A percentile compares a stretch with the other conserved stretches of the same genome.
phyloP scores from a whole-genome alignment of 2,888 invertebrate species.

The Troides helena region DNA sequence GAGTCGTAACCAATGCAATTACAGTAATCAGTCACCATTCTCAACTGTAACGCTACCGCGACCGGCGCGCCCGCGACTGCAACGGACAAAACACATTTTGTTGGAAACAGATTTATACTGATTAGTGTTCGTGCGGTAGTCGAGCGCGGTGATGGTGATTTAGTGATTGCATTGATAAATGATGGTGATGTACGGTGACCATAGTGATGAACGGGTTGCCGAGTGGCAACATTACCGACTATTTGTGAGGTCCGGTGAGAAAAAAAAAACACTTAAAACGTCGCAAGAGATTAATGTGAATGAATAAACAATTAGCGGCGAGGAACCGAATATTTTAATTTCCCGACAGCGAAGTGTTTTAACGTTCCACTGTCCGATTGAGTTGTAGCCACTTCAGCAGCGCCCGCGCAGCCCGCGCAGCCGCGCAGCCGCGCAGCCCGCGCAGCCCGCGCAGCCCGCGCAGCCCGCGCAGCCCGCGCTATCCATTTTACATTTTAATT shows the following conservation, averaged over 20 bases:
- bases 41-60: not conserved
- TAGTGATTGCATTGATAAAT: slow-evolving; percentile 2
- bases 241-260: slow-evolving; percentile 29
- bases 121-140: not conserved
- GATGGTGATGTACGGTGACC: not conserved
- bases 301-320: slow-evolving; percentile 39
- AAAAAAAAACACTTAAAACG: slow-evolving; percentile 40
- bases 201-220: slow-evolving; percentile 23
- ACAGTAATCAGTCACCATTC: not conserved
- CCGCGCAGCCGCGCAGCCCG: too few species aligned
- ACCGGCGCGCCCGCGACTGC: not conserved
- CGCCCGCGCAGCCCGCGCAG: not conserved
- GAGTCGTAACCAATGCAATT: slow-evolving; percentile 6
- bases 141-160: not conserved
- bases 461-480: not conserved
- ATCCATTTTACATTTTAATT: not conserved
- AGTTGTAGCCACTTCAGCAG: not conserved
- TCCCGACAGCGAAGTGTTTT: not conserved
- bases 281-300: slow-evolving; percentile 38
- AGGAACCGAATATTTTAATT: not conserved
- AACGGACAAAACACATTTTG: not conserved
- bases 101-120: not conserved
- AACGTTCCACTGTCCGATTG: not conserved
- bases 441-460: not conserved
- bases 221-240: slow-evolving; percentile 41